Evolutionary conservation across 2,113 vertebrate genomes (phyloP), one percentile per base, ranked within the genome.

Genomic region (Phaetusa simplex): DNA sequence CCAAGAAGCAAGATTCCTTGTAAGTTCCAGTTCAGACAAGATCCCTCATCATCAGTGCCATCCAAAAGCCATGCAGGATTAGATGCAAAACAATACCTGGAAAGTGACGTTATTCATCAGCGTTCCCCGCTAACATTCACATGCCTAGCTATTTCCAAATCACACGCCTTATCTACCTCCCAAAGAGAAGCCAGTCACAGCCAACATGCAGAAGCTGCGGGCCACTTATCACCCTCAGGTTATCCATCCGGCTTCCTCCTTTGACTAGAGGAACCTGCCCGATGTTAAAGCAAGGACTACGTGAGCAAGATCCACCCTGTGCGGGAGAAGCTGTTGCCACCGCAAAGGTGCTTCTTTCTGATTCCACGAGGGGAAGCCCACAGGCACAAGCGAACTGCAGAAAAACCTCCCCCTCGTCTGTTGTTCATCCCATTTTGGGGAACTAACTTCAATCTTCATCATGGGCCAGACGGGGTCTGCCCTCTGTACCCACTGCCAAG

Each of bases 281-380:
- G 34, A 15, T 0, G 0, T 38, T 71, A 5, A 23, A 66, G 52
- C 11, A 3, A 36, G 34, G 49, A 3, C 53, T 14, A 6, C 0
- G 9, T 3, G 56, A 53, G 5, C 27, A n/a, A 16, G 70, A 30
- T 32, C 29, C 34, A 49, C 13, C 38, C 29, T 23, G 47, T 0
- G 0, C 64, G n/a, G 78, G 36, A 40, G 30, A 40, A 93, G 72
- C 78, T 32, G 83, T 5, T 50, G 50, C 5, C 64, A 30, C 45
- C 36, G 12, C 5, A 2, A 24, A 79, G 38, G 6, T 53, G 17
- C 30, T 40, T 38, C 40, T 55, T 26, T 55, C 62, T 38, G 22
- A 5, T 29, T 27, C 58, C 42, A 45, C 0, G 0, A 62, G 42
- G 27, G 5, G 34, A 53, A 80, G 13, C 14, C 17, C 52, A 9